A percentile compares a stretch with the other conserved stretches of the same genome.
Evolutionary conservation across 2,888 invertebrate species (phyloP).

Genomic region (Bimastos eiseni): DNA sequence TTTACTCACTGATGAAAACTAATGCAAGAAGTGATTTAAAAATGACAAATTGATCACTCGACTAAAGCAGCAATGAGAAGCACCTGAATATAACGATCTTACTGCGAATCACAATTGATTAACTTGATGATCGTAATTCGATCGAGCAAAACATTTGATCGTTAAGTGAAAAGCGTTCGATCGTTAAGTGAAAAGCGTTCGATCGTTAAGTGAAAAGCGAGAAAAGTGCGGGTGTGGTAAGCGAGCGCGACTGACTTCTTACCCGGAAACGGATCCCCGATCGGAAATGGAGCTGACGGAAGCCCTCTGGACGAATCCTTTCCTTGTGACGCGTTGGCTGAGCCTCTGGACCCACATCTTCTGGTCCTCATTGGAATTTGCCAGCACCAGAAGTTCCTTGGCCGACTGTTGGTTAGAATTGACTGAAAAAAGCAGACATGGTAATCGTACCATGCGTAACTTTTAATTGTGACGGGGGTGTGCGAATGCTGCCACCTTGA

Average conservation of each 20-base stretch:
- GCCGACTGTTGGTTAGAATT: constrained; percentile 91
- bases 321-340: constrained; percentile 85
- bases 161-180: neutral
- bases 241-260: neutral
- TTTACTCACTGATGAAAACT: neutral
- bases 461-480: too few relatives aligned
- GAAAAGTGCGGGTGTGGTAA: neutral
- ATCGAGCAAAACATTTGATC: neutral
- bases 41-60: too few relatives aligned
- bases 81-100: neutral
- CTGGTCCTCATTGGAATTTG: constrained; percentile 82
- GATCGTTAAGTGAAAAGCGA: neutral
- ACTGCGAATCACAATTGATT: neutral
- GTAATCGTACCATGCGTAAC: neutral
- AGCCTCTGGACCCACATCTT: constrained; percentile 89
- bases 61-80: neutral
- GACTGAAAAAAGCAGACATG: constrained; percentile 64
- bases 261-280: constrained; percentile 23
- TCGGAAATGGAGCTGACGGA: constrained; percentile 31
- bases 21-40: neutral
- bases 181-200: neutral
- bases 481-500: too few relatives aligned
- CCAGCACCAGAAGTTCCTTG: constrained; percentile 87
- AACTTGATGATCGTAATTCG: neutral
- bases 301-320: constrained; percentile 59